These are phyloP conservation scores for Passer domesticus DNA, from an alignment of 2,113 vertebrate genomes.

Conservation along the genomic window DNA sequence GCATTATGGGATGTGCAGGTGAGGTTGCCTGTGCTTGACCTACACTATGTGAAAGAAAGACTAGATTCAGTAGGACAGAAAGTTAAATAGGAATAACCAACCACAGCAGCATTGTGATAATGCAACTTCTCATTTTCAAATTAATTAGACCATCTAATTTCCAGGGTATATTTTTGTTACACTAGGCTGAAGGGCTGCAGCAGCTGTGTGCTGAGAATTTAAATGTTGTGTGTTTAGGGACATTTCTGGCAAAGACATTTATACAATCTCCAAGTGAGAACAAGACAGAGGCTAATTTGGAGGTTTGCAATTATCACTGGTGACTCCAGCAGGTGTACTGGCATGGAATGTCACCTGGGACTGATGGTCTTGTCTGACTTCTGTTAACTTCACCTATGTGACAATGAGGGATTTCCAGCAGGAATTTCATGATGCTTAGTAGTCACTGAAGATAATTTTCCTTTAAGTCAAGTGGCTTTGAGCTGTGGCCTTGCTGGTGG, in stretches of 20 bases:
- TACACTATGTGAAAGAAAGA: not conserved
- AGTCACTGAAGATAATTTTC: not conserved
- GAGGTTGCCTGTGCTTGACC: not conserved
- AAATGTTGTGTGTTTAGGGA: not conserved
- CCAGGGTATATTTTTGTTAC: not conserved
- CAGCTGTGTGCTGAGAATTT: not conserved
- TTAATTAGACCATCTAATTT: constrained; percentile 7
- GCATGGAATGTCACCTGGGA: not conserved
- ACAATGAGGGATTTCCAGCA: not conserved
- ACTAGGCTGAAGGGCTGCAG: not conserved
- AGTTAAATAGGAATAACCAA: not conserved
- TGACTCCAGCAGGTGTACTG: not conserved
- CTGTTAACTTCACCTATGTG: not conserved
- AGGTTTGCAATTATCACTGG: not conserved
- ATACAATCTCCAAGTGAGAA: not conserved
- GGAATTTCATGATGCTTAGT: not conserved
- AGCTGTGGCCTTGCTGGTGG: not conserved
- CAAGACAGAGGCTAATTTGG: not conserved
- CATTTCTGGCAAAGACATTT: not conserved
- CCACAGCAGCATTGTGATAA: not conserved
- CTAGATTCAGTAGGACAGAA: not conserved
- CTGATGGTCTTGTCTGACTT: not conserved
- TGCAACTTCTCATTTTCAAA: not conserved
- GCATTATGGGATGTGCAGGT: not conserved
- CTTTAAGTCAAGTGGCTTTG: not conserved